A percentile compares a stretch with the other conserved stretches of the same genome.
phyloP scores from a whole-genome alignment of 2,113 vertebrate species.

The Anhinga anhinga region DNA sequence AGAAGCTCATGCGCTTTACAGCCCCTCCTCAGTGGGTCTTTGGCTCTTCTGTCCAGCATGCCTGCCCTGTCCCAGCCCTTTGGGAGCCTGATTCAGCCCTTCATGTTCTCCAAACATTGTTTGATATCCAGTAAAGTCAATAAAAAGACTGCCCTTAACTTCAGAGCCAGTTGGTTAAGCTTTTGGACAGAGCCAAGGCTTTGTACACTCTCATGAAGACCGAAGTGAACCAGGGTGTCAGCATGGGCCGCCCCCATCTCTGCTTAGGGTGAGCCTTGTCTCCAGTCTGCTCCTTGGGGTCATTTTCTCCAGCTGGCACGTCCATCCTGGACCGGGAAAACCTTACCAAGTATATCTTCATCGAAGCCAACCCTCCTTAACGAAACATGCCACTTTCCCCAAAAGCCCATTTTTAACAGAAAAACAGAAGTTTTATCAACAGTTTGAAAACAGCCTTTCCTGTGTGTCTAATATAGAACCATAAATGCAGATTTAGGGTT shows the following conservation, averaged over 20 bases:
- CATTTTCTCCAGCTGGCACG: neutral
- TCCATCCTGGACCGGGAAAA: neutral
- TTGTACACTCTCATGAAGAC: neutral
- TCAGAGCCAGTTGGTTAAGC: neutral
- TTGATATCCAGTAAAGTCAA: neutral
- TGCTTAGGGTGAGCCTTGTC: fast-evolving
- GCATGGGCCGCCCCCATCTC: neutral
- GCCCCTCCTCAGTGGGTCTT: fast-evolving
- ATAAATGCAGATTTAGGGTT: constrained; percentile 52
- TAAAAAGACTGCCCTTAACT: neutral
- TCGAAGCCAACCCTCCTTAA: neutral
- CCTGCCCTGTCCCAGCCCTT: neutral
- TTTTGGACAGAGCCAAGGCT: neutral
- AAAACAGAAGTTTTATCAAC: neutral
- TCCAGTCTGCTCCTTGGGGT: neutral
- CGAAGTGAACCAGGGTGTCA: fast-evolving
- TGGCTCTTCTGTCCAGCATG: neutral
- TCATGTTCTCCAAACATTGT: neutral
- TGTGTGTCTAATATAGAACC: neutral
- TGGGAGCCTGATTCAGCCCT: neutral
- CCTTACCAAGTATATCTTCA: neutral
- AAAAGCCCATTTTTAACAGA: neutral
- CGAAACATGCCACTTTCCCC: neutral
- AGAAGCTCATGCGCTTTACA: neutral
- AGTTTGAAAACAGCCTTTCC: neutral